Evolutionary conservation across 1,140 invertebrate species (phyloP).

Genomic region (Cecropterus lyciades): DNA sequence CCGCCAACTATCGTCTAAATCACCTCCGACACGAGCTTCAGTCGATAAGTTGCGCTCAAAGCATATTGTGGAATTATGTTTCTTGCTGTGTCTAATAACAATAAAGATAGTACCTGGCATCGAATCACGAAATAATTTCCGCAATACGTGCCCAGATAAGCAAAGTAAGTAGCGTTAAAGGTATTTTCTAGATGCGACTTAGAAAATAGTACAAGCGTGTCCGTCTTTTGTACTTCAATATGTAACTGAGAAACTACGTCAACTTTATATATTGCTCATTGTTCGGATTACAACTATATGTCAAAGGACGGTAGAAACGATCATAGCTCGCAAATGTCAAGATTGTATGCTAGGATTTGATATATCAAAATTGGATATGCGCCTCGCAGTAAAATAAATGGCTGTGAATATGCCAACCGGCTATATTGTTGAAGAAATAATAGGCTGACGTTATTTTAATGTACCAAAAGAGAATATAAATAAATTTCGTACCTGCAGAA

Average conservation of each 20-base stretch:
- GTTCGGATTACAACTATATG: conserved; percentile 7
- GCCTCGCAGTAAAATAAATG: neutral
- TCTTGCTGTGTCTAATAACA: conserved; percentile 50
- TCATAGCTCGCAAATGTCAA: conserved; percentile 19
- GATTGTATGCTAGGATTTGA: conserved; percentile 11
- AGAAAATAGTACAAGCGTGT: conserved; percentile 3
- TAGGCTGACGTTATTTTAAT: neutral
- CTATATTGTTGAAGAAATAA: neutral
- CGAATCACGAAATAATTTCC: conserved; percentile 56
- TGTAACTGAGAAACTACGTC: neutral
- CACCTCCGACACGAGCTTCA: conserved; percentile 43
- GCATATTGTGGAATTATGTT: conserved; percentile 51
- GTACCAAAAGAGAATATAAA: neutral
- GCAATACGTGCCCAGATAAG: conserved; percentile 44
- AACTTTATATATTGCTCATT: conserved; percentile 2
- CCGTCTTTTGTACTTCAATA: neutral
- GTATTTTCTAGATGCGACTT: neutral
- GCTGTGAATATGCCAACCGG: neutral
- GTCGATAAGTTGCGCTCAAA: conserved; percentile 35
- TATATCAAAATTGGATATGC: conserved; percentile 15
- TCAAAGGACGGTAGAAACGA: conserved; percentile 9
- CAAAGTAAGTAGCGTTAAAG: conserved; percentile 27
- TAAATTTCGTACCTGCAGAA: no score
- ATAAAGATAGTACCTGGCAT: conserved; percentile 50
- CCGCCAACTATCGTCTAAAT: conserved; percentile 34